A percentile compares a stretch with the other conserved stretches of the same genome.
Evolutionary conservation across 2,797 vertebrate species (phyloP).

Genomic region (Halcyon badia): DNA sequence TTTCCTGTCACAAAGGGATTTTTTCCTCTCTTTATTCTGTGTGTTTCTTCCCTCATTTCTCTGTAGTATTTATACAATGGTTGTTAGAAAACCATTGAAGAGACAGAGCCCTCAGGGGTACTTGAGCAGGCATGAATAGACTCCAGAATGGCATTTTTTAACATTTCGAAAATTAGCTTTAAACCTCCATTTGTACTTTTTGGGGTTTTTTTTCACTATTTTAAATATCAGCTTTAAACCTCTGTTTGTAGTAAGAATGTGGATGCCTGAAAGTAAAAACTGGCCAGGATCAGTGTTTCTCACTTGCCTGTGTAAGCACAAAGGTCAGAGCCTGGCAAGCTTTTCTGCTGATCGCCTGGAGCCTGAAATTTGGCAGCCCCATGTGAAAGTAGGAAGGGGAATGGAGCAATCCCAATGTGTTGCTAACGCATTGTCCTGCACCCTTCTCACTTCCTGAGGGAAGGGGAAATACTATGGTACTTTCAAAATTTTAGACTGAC

Average conservation of each 20-base stretch:
- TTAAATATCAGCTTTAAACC: not conserved
- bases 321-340: not conserved
- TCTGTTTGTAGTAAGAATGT: not conserved
- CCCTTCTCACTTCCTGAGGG: not conserved
- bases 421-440: not conserved
- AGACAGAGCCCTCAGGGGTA: not conserved
- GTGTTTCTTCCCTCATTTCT: not conserved
- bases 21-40: not conserved
- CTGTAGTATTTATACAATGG: not conserved
- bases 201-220: not conserved
- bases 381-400: not conserved
- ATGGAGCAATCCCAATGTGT: too few relatives aligned
- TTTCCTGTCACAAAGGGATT: not conserved
- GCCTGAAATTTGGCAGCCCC: not conserved
- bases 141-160: not conserved
- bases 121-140: not conserved
- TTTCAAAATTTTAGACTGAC: not conserved
- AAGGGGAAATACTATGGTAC: not conserved
- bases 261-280: not conserved
- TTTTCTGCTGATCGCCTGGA: not conserved
- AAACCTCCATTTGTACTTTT: not conserved
- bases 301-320: not conserved
- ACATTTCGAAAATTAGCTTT: not conserved
- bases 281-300: not conserved
- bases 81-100: not conserved